Conservation (phyloP, 2,888 invertebrate species). For the Pammene fasciana region DNA sequence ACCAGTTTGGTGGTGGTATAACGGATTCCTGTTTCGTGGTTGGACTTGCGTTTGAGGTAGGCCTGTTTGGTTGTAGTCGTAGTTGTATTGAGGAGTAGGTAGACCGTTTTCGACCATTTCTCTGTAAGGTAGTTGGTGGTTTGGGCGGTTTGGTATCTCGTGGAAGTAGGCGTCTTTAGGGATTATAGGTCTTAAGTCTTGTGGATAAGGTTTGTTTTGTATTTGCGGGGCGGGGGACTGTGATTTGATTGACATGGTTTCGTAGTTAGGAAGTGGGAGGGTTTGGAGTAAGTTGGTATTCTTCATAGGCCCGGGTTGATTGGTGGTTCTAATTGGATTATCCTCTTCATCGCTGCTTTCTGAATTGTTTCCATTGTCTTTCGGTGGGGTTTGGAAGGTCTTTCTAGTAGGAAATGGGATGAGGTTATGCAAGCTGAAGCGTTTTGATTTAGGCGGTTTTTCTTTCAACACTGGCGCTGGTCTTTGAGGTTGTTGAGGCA, state of each 20-base stretch:
- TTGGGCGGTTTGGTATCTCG: slow-evolving; percentile 80
- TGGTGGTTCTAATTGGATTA: slow-evolving; percentile 72
- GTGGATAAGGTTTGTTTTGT: slow-evolving; percentile 54
- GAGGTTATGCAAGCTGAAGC: slow-evolving; percentile 79
- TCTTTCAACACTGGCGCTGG: slow-evolving; percentile 78
- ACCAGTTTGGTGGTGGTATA: slow-evolving; percentile 74
- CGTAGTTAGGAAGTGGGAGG: slow-evolving; percentile 82
- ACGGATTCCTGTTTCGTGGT: slow-evolving; percentile 71
- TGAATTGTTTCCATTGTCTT: slow-evolving; percentile 79
- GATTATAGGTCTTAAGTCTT: slow-evolving; percentile 69
- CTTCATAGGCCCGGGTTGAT: slow-evolving; percentile 81
- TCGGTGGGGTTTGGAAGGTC: slow-evolving; percentile 74
- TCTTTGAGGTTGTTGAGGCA: slow-evolving; percentile 76
- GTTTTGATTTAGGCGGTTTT: slow-evolving; percentile 76
- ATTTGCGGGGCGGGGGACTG: slow-evolving; percentile 69
- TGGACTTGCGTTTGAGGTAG: slow-evolving; percentile 64
- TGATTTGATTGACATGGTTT: slow-evolving; percentile 77
- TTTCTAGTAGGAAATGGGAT: slow-evolving; percentile 81
- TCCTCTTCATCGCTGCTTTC: slow-evolving; percentile 85
- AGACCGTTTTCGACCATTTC: slow-evolving; percentile 62
- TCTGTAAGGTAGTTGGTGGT: slow-evolving; percentile 67
- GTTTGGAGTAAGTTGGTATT: slow-evolving; percentile 80
- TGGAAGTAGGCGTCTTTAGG: slow-evolving; percentile 86
- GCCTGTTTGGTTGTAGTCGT: slow-evolving; percentile 67
- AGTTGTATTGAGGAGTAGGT: slow-evolving; percentile 62